Evolutionary conservation across 2,888 invertebrate species (phyloP).

Genomic region (Lysandra coridon): DNA sequence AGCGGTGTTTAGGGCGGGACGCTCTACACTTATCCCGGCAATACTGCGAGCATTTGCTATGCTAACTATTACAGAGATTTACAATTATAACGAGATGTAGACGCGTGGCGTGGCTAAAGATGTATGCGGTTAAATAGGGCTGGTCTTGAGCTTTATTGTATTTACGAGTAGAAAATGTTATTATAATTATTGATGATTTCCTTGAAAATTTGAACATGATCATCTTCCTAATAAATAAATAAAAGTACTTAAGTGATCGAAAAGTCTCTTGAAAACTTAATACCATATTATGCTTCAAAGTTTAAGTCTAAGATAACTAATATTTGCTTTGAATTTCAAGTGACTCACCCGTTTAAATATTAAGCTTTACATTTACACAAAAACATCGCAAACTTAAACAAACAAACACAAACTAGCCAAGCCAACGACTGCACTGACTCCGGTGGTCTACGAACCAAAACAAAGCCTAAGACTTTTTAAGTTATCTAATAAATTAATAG

Average conservation of each 20-base stretch:
- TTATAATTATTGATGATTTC: too few relatives aligned
- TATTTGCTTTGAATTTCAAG: too few relatives aligned
- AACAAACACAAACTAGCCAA: background rate
- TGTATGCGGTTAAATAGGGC: background rate
- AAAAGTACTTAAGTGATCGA: background rate
- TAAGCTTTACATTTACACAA: background rate
- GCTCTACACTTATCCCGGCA: slow-evolving; percentile 75
- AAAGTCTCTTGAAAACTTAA: background rate
- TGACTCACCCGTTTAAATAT: background rate
- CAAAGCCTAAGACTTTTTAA: slow-evolving; percentile 24
- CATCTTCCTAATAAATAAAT: background rate
- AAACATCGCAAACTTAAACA: background rate
- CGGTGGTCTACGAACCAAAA: slow-evolving; percentile 6
- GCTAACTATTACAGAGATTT: slow-evolving; percentile 19
- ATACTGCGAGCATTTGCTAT: slow-evolving; percentile 51
- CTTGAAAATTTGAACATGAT: too few relatives aligned
- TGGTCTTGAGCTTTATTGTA: background rate
- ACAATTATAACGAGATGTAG: slow-evolving; percentile 25
- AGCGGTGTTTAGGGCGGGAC: slow-evolving; percentile 61
- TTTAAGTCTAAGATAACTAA: too few relatives aligned
- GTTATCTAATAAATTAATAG: slow-evolving; percentile 30
- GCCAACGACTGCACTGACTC: background rate
- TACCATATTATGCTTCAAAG: too few relatives aligned
- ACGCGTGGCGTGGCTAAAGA: background rate
- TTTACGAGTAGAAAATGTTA: background rate